Base-by-base conservation (phyloP, 2,888 invertebrate species). In the Alviniconcha strummeri region DNA sequence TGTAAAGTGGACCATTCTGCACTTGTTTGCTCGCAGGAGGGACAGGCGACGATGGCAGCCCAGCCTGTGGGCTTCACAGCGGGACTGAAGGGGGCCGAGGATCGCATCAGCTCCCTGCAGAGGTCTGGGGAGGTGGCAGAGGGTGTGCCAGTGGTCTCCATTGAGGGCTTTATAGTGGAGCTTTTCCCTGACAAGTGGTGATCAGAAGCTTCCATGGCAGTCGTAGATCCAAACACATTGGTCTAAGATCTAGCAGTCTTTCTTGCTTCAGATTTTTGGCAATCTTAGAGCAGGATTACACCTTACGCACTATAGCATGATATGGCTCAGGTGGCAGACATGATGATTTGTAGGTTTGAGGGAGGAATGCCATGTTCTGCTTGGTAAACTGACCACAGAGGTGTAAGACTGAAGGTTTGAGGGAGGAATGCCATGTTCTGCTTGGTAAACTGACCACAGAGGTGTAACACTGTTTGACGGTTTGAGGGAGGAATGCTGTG, bases 21-120 rank as follows among this genome's bases (percentile, higher is more conserved):
- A 8, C 36, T 55, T 55, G 71, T 71, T 9, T 81, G 55, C 17
- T 69, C 64, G 64, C 78, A 93, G 93, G 93, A 90, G 60, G 92
- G 92, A 83, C 91, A 92, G 81, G 90, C 92, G 55, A 95, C 95
- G 78, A 95, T 96, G 77, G 96, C 97, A 4, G 95, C 95, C 0
- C 97, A 97, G 92, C 96, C 97, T 0, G 96, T 97, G 0, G 97
- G 97, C 9, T 97, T 96, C 93, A 96, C 96, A 36, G 95, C 96
- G 7, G 97, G 96, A 13, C 94, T 96, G 87, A 96, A 96, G 87
- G 93, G 93, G 15, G 97, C 97, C 0, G 96, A 96, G 91, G 96
- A 96, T 89, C 95, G 96, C 86, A 95, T 97, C 85, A 95, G 96
- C 80, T 94, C 94, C 82, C 94, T 96, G 54, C 95, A 96, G 85